phyloP scores from a whole-genome alignment of 2,888 invertebrate species.

The Hydropsyche betteni region DNA sequence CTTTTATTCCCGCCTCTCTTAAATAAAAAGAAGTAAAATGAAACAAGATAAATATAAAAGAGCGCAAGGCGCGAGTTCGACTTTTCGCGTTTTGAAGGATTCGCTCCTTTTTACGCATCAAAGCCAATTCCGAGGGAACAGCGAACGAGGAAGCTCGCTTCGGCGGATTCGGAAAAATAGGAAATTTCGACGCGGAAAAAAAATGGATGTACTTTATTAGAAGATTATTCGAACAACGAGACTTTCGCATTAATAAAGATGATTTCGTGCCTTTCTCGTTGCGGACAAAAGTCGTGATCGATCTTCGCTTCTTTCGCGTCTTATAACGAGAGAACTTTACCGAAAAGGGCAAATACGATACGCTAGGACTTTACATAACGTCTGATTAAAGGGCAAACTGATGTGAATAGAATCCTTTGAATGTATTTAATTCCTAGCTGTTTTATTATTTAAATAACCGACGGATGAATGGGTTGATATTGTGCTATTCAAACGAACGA shows the following conservation, averaged over 20 bases:
- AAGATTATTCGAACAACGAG: not conserved
- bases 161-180: not conserved
- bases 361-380: not conserved
- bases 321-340: not conserved
- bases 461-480: too few species aligned
- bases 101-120: slow-evolving; percentile 20
- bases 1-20: not conserved
- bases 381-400: too few species aligned
- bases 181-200: not conserved
- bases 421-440: too few species aligned
- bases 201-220: too few species aligned
- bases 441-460: too few species aligned
- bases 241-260: slow-evolving; percentile 2
- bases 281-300: slow-evolving; percentile 15
- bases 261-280: slow-evolving; percentile 6
- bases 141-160: slow-evolving; percentile 9
- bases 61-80: not conserved
- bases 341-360: slow-evolving; percentile 19
- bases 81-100: slow-evolving; percentile 13
- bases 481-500: too few species aligned
- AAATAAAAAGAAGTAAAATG: too few species aligned
- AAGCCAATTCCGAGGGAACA: not conserved
- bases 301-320: not conserved
- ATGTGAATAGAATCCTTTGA: too few species aligned
- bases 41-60: too few species aligned